Conservation (phyloP, 2,797 vertebrate genomes). For the Lophura swinhoii region DNA sequence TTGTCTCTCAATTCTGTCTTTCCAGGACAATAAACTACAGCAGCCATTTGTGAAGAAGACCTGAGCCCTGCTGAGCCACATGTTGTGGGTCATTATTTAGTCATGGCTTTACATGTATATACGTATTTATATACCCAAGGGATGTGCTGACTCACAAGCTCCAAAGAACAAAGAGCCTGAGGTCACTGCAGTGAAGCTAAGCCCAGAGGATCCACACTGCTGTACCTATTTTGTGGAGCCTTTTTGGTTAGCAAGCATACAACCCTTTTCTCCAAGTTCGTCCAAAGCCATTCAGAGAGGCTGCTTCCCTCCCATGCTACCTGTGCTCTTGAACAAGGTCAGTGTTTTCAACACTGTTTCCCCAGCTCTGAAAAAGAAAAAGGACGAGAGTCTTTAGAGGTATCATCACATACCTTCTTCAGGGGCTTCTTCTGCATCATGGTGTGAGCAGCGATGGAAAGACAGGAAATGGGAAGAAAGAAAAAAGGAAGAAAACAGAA, state of each 20-base stretch:
- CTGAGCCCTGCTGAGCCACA: neutral
- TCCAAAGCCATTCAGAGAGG: neutral
- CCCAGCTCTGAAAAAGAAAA: constrained; percentile 53
- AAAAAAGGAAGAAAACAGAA: constrained; percentile 2
- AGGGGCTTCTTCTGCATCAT: constrained; percentile 51
- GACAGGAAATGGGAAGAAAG: constrained; percentile 9
- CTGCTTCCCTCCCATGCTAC: neutral
- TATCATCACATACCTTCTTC: constrained; percentile 73
- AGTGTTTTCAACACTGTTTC: neutral
- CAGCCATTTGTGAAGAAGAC: neutral
- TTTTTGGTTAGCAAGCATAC: neutral
- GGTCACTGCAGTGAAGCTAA: neutral
- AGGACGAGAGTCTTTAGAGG: neutral
- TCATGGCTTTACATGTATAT: neutral
- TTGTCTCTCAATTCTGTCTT: neutral
- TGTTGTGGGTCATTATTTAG: neutral
- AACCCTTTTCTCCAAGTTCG: neutral
- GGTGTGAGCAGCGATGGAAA: constrained; percentile 26
- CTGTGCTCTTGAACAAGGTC: neutral
- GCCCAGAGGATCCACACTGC: neutral
- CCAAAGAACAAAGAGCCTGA: neutral
- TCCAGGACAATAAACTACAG: neutral
- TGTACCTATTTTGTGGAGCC: neutral
- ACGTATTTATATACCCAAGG: neutral
- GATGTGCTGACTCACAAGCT: neutral